Conservation (phyloP, 1,140 invertebrate genomes). For the Macrosteles quadrilineatus region DNA sequence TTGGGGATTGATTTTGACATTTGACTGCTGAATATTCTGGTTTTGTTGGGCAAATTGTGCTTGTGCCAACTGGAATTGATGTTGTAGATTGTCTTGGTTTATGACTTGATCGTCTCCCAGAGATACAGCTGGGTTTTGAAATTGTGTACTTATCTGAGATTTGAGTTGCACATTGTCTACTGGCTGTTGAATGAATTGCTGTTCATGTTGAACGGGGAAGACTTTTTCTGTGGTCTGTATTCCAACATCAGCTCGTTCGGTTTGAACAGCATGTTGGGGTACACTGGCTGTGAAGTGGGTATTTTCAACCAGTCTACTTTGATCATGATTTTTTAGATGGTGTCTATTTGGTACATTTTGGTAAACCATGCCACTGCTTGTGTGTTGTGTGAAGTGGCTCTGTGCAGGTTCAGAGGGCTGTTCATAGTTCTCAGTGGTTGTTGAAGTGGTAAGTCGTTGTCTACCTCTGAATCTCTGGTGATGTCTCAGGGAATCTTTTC, state of each 20-base stretch:
- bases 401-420: background rate
- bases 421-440: constrained; percentile 13
- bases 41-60: background rate
- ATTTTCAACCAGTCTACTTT: constrained; percentile 1
- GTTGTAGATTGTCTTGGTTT: background rate
- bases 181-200: constrained; percentile 7
- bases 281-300: background rate
- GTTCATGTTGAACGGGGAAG: background rate
- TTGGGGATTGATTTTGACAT: background rate
- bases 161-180: background rate
- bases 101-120: background rate
- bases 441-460: background rate
- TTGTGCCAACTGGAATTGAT: background rate
- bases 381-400: background rate
- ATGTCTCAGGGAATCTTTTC: background rate
- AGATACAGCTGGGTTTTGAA: background rate
- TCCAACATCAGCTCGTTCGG: constrained; percentile 19
- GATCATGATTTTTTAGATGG: background rate
- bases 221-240: constrained; percentile 12
- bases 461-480: constrained; percentile 21
- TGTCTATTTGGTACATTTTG: constrained; percentile 1
- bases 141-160: background rate
- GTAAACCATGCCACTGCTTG: background rate
- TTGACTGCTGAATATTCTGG: background rate
- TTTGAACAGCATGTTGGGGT: background rate